phyloP scores from a whole-genome alignment of 2,797 vertebrate genomes.

The Aldrovandia affinis region DNA sequence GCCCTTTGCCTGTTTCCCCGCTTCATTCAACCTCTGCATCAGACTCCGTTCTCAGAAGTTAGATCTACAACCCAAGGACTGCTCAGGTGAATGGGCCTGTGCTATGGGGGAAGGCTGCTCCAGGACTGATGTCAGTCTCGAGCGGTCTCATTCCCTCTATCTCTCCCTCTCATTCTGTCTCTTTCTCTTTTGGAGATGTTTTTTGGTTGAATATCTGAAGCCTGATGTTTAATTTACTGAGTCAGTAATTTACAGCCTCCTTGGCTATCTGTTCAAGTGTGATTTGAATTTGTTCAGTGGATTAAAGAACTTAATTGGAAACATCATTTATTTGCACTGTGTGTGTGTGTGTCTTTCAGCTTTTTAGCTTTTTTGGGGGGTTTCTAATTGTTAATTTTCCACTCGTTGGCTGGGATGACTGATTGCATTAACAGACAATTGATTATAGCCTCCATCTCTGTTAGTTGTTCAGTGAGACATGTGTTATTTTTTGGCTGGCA shows the following conservation, averaged over 20 bases:
- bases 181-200: neutral
- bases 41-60: neutral
- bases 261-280: constrained; percentile 19
- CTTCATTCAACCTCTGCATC: neutral
- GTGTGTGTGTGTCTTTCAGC: neutral
- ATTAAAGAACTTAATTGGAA: constrained; percentile 25
- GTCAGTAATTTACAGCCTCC: constrained; percentile 13
- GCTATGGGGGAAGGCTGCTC: neutral
- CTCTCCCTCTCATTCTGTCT: neutral
- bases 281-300: constrained; percentile 20
- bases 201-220: constrained; percentile 18
- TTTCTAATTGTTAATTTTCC: constrained; percentile 24
- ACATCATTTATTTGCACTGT: constrained; percentile 25
- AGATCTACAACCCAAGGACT: neutral
- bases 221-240: constrained; percentile 20
- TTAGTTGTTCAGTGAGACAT: constrained; percentile 11
- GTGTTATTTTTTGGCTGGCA: neutral
- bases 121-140: neutral
- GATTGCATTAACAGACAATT: constrained; percentile 23
- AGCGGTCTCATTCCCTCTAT: neutral
- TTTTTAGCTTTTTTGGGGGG: neutral
- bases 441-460: constrained; percentile 14
- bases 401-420: neutral
- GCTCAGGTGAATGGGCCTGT: neutral
- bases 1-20: neutral